Conservation (phyloP, 92 coral and sea anemone species). For the Bergia sp. region DNA sequence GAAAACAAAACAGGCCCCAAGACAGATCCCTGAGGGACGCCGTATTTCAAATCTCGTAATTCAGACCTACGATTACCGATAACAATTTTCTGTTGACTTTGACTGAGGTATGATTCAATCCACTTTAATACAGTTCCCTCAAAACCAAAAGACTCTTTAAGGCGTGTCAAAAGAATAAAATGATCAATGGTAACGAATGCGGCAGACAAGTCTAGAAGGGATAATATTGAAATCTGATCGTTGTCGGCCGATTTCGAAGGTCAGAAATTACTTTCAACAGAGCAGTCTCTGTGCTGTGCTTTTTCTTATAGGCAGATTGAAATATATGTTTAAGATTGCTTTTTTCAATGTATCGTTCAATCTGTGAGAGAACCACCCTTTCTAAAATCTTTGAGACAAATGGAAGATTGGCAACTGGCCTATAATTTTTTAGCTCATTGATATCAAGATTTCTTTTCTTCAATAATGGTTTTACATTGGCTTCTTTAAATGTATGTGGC, state of each 20-base stretch:
- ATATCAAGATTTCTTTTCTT: too few relatives aligned
- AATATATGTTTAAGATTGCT: background rate
- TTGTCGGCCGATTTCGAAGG: too few relatives aligned
- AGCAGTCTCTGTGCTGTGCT: too few relatives aligned
- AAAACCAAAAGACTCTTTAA: too few relatives aligned
- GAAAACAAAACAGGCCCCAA: background rate
- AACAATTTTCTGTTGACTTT: background rate
- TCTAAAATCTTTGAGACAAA: background rate
- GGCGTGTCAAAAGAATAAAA: too few relatives aligned
- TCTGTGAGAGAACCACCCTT: background rate
- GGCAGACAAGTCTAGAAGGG: too few relatives aligned
- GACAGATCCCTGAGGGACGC: background rate
- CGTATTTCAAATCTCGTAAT: background rate
- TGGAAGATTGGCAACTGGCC: background rate
- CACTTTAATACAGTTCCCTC: too few relatives aligned
- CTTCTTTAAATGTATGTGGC: background rate
- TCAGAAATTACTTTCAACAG: too few relatives aligned
- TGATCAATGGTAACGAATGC: too few relatives aligned
- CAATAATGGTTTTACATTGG: slow-evolving; percentile 9
- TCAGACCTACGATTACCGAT: background rate
- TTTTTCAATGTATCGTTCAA: background rate
- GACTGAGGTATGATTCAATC: background rate
- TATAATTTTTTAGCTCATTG: background rate
- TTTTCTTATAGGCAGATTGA: background rate
- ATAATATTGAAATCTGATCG: too few relatives aligned